Evolutionary conservation across 2,113 vertebrate species (phyloP).

Genomic region (Megaceryle torquata): DNA sequence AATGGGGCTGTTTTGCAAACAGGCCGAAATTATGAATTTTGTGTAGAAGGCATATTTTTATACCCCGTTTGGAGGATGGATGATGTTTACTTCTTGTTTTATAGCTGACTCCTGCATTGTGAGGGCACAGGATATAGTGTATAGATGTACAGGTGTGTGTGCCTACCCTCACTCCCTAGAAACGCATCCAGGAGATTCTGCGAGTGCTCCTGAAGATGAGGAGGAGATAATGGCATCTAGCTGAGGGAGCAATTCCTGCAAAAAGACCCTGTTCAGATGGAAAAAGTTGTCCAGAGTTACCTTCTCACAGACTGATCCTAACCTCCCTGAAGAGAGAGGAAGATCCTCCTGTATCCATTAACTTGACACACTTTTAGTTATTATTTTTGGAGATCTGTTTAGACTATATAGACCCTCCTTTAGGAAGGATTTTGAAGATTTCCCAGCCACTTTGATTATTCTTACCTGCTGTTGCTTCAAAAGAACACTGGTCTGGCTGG

Average conservation of each 20-base stretch:
- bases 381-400: background rate
- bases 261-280: background rate
- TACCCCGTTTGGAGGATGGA: background rate
- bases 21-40: background rate
- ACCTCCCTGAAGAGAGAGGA: background rate
- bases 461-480: background rate
- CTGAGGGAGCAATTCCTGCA: background rate
- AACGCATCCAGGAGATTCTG: background rate
- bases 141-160: background rate
- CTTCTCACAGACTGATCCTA: background rate
- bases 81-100: background rate
- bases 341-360: background rate
- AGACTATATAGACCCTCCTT: background rate
- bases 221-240: background rate
- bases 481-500: background rate
- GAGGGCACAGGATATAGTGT: background rate
- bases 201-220: background rate
- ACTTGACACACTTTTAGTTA: background rate
- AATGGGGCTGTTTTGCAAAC: background rate
- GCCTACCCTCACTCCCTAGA: background rate
- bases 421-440: background rate
- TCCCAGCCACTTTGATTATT: background rate
- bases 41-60: background rate
- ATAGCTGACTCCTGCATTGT: background rate
- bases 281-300: background rate